These are phyloP conservation scores for Zosterops hypoxanthus DNA, from an alignment of 2,113 vertebrate species.

Conservation along the genomic window DNA sequence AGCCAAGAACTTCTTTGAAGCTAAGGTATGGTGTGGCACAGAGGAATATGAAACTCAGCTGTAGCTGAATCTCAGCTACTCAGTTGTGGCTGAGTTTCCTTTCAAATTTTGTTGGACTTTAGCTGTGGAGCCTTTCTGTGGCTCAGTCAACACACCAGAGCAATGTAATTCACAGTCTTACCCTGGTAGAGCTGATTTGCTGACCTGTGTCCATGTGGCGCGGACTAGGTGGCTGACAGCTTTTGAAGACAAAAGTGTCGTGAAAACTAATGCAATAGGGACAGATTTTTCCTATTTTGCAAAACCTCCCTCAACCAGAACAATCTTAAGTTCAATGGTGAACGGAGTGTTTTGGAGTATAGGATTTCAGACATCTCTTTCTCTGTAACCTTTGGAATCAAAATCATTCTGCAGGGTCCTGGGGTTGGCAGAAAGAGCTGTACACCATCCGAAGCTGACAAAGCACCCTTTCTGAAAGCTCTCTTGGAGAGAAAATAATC, in stretches of 20 bases:
- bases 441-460: not conserved
- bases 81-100: not conserved
- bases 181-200: not conserved
- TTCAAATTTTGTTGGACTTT: not conserved
- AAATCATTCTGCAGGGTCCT: not conserved
- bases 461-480: constrained; percentile 43
- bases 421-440: constrained; percentile 24
- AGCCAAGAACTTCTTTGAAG: constrained; percentile 95
- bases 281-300: not conserved
- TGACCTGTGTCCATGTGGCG: not conserved
- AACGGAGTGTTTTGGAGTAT: not conserved
- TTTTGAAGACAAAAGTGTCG: not conserved
- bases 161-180: not conserved
- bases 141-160: not conserved
- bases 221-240: not conserved
- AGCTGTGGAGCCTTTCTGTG: not conserved
- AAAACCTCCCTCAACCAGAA: not conserved
- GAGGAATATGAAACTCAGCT: not conserved
- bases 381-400: constrained; percentile 44
- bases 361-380: constrained; percentile 32
- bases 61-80: not conserved
- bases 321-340: not conserved
- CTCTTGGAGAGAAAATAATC: constrained; percentile 53
- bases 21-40: constrained; percentile 81
- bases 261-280: not conserved